Evolutionary conservation across 2,888 invertebrate species (phyloP).

Genomic region (Pyrrhosoma nymphula): DNA sequence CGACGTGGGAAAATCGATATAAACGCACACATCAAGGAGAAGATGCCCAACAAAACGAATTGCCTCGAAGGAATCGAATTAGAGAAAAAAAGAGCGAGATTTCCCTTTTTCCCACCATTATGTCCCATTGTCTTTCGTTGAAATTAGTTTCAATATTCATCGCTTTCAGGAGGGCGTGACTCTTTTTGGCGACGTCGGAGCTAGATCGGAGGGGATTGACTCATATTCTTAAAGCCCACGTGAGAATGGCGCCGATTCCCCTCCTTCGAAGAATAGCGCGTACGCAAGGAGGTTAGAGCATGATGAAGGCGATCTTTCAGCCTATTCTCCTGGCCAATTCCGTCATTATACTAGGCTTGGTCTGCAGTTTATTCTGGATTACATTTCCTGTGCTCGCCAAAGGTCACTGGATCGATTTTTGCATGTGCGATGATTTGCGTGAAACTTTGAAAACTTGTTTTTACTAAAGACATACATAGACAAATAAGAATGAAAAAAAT

Average conservation of each 20-base stretch:
- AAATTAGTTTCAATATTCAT: conserved; percentile 21
- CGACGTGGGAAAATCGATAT: background rate
- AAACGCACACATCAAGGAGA: background rate
- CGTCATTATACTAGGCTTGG: too few species aligned
- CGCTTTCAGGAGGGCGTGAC: conserved; percentile 4
- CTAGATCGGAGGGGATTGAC: background rate
- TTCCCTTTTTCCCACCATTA: conserved; percentile 13
- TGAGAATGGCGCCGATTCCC: background rate
- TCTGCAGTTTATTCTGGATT: too few species aligned
- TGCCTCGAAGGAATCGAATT: background rate
- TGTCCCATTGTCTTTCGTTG: conserved; percentile 29
- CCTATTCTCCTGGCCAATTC: too few species aligned
- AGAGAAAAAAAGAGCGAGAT: background rate
- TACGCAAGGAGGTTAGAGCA: background rate
- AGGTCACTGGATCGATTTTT: too few species aligned
- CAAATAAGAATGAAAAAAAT: too few species aligned
- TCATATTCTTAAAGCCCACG: background rate
- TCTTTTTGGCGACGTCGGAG: background rate
- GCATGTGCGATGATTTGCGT: too few species aligned
- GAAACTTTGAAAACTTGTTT: too few species aligned
- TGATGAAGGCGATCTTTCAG: too few species aligned
- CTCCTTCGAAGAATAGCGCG: background rate
- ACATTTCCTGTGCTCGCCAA: too few species aligned
- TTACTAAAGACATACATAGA: too few species aligned
- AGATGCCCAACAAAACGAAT: background rate